Evolutionary conservation across 1,140 invertebrate genomes (phyloP), one percentile per base, ranked within the genome.

Genomic region (Lasaia peninsularis): DNA sequence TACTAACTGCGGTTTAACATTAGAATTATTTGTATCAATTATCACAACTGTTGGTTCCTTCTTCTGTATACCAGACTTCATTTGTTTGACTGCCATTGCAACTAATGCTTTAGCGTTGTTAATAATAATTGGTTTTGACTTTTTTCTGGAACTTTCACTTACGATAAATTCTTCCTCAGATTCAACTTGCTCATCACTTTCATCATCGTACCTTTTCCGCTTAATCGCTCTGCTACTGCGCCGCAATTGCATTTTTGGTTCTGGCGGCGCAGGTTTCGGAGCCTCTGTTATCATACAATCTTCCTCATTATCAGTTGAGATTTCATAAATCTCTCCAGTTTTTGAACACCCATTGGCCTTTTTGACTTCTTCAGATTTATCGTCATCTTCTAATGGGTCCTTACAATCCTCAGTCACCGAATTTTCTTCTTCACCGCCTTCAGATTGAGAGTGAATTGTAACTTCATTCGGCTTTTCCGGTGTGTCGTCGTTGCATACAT

Each of bases 41-140:
- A 95, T 94, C 21, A 95, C 94, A 65, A 95, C 86, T 1, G 94
- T 95, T 1, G 94, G 93, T 74, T 95, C 93, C 66, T 94, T 95
- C 66, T 94, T 93, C 2, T 91, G 91, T 52, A 90, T 91, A 32
- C 78, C 76, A 48, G 73, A 67, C 73, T 87, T 90, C 52, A 80
- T 80, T 59, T 86, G 78, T 57, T 71, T 81, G 9, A 90, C 84
- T 6, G 93, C 93, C 61, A 95, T 94, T 78, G 94, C 93, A 9
- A 94, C 93, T 51, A 94, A 81, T 35, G 92, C 90, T 80, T 94
- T 95, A 1, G 94, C 94, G 69, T 95, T 93, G 69, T 93, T 95
- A 0, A 94, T 92, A 24, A 95, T 92, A 56, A 95, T 94, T 1
- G 94, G 92, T 63, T 78, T 89, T 51, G 71, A 63, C 53, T 57